Conservation (phyloP, 2,888 invertebrate genomes). For the Apodemia zela region DNA sequence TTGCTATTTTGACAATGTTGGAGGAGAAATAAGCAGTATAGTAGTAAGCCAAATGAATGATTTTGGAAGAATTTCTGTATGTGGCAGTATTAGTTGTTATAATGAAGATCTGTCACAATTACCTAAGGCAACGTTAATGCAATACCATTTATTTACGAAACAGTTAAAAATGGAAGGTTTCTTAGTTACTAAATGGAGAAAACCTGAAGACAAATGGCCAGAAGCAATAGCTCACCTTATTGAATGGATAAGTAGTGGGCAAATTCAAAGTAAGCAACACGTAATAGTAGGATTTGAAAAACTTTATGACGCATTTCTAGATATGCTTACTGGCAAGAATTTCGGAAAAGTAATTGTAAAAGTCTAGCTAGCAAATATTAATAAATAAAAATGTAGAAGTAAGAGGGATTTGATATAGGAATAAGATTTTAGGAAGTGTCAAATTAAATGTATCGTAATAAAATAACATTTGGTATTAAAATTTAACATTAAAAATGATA, state of each 20-base stretch:
- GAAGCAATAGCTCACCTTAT: slow-evolving; percentile 81
- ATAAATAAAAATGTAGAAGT: no score
- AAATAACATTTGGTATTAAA: no score
- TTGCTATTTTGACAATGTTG: slow-evolving; percentile 87
- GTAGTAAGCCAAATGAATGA: slow-evolving; percentile 81
- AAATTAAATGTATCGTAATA: no score
- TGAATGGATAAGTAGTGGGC: slow-evolving; percentile 83
- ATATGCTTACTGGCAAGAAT: slow-evolving; percentile 82
- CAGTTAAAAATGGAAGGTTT: slow-evolving; percentile 84
- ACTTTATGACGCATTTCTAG: slow-evolving; percentile 83
- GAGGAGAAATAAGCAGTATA: slow-evolving; percentile 79
- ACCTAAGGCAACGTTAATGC: slow-evolving; percentile 65
- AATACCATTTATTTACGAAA: slow-evolving; percentile 75
- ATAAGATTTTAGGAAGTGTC: no score
- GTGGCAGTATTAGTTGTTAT: slow-evolving; percentile 58
- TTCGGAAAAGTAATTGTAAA: slow-evolving; percentile 85
- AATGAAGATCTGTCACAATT: slow-evolving; percentile 43
- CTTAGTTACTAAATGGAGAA: slow-evolving; percentile 65
- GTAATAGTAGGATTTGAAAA: slow-evolving; percentile 86
- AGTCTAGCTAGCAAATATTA: slow-evolving; percentile 46
- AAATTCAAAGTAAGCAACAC: slow-evolving; percentile 83
- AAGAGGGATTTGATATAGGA: no score
- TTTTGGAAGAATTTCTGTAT: slow-evolving; percentile 44
- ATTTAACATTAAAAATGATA: no score
- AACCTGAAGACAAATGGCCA: slow-evolving; percentile 57